Base-by-base conservation (phyloP, 2,888 invertebrate genomes). In the Malthinus seriepunctatus region DNA sequence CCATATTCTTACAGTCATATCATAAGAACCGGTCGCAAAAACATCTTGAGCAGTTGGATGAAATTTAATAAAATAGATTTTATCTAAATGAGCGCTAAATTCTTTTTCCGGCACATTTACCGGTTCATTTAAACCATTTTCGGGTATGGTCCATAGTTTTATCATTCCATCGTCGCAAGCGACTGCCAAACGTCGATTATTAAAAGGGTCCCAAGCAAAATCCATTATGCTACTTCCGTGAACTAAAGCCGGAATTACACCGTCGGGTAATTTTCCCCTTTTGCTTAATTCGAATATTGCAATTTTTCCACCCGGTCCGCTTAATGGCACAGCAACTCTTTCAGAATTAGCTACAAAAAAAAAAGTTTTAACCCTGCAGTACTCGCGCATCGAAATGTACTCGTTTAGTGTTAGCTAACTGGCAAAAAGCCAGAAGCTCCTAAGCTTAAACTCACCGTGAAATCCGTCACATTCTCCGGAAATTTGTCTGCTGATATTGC, bases 381-480 rank as follows among this genome's bases (percentile, higher is more conserved):
- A n/a, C n/a, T n/a, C n/a, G n/a, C n/a, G n/a, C n/a, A n/a, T n/a
- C n/a, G n/a, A n/a, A n/a, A n/a, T n/a, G n/a, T n/a, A n/a, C n/a
- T n/a, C n/a, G n/a, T n/a, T n/a, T n/a, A n/a, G n/a, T n/a, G n/a
- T n/a, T n/a, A n/a, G n/a, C n/a, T n/a, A n/a, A n/a, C n/a, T n/a
- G n/a, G n/a, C n/a, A n/a, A n/a, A n/a, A n/a, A n/a, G n/a, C n/a
- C n/a, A n/a, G n/a, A n/a, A n/a, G n/a, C n/a, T n/a, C n/a, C n/a
- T n/a, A n/a, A n/a, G 32, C 32, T 32, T 56, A 35, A 38, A 69
- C 77, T 81, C 76, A 90, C 90, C 90, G 76, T 93, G 91, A 74
- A 97, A 95, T 32, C 95, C 93, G 75, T 97, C 94, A 76, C 95
- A 94, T 79, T 97, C 96, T 1, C 95, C 95, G 0, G 96, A 92